These are phyloP conservation scores for Eriosoma lanigerum DNA, from an alignment of 1,140 invertebrate species.

Conservation along the genomic window DNA sequence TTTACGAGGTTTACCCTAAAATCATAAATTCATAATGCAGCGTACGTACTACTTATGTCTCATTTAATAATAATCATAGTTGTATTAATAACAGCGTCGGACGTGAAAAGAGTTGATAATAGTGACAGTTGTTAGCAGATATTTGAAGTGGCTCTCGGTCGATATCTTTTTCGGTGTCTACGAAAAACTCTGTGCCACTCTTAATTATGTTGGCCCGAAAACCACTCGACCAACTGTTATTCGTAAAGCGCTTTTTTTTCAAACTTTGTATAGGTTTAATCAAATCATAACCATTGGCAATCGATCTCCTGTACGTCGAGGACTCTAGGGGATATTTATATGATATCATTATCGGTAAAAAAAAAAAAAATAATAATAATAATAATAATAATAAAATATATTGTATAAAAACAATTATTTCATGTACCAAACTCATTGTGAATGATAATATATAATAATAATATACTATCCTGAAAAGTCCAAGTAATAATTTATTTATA, in stretches of 20 bases:
- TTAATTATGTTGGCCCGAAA: constrained; percentile 18
- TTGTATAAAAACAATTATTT: not conserved
- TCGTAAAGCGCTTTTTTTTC: not conserved
- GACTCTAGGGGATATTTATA: constrained; percentile 32
- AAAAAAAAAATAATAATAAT: too few species aligned
- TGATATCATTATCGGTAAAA: constrained; percentile 35
- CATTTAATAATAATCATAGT: not conserved
- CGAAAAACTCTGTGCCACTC: constrained; percentile 18
- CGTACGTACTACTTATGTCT: too few species aligned
- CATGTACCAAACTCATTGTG: not conserved
- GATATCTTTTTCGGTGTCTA: constrained; percentile 16
- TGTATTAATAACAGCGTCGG: not conserved
- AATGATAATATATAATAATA: too few species aligned
- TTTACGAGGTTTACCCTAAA: too few species aligned
- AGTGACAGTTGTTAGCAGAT: constrained; percentile 45
- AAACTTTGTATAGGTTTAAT: constrained; percentile 4
- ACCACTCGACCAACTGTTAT: constrained; percentile 51
- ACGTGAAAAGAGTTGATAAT: not conserved
- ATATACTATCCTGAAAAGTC: not conserved
- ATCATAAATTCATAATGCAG: too few species aligned
- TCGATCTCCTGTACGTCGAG: constrained; percentile 25
- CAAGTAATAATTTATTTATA: too few species aligned
- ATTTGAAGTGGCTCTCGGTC: constrained; percentile 13
- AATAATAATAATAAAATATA: constrained; percentile 23
- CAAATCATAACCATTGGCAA: constrained; percentile 36